Evolutionary conservation across 2,113 vertebrate species (phyloP).

Genomic region (Conger conger): DNA sequence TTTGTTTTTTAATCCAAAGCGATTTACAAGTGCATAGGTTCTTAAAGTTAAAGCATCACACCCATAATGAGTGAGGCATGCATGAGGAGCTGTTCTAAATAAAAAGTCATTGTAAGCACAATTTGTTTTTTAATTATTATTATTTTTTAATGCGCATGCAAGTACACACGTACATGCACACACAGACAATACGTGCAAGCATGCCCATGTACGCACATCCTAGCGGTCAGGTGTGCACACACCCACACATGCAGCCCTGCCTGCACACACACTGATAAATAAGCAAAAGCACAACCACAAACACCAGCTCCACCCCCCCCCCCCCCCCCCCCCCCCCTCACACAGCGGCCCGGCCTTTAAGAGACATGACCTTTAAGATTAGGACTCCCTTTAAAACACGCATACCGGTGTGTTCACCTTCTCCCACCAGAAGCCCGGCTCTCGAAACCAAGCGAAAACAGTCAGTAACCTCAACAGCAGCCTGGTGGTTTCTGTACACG

Average conservation of each 20-base stretch:
- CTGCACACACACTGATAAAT: not conserved
- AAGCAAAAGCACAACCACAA: not conserved
- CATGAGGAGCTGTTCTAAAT: too few relatives aligned
- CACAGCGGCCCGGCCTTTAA: not conserved
- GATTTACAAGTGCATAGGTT: too few relatives aligned
- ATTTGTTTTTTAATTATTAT: too few relatives aligned
- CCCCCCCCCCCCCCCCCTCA: not conserved
- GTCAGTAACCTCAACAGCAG: not conserved
- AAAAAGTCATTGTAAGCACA: too few relatives aligned
- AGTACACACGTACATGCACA: not conserved
- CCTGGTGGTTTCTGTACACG: constrained; percentile 10
- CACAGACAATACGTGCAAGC: constrained; percentile 23
- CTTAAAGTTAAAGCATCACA: too few relatives aligned
- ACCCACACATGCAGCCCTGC: not conserved
- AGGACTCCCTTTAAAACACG: not conserved
- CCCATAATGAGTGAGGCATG: too few relatives aligned
- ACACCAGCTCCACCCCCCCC: not conserved
- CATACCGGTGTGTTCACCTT: not conserved
- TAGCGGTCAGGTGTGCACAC: not conserved
- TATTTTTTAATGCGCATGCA: too few relatives aligned
- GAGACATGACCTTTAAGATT: not conserved
- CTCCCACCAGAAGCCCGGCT: constrained; percentile 24
- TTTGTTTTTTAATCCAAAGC: too few relatives aligned
- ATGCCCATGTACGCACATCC: not conserved
- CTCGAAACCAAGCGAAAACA: constrained; percentile 28